Evolutionary conservation across 2,797 vertebrate genomes (phyloP).

Genomic region (Coregonus ussuriensis): DNA sequence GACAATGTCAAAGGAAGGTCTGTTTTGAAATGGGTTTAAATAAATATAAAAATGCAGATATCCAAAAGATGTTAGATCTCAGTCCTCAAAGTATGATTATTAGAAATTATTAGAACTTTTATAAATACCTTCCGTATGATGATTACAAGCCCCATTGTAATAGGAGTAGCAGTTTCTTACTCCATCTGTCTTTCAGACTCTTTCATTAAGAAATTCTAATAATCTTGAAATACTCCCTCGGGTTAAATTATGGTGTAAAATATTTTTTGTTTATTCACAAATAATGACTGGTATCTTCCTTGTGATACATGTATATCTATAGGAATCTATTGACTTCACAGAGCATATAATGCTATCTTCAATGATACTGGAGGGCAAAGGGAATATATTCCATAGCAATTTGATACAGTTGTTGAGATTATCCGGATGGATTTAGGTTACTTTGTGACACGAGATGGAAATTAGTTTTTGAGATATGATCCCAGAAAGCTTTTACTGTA

Average conservation of each 20-base stretch:
- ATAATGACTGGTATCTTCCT: not conserved
- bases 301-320: no score
- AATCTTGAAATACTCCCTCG: not conserved
- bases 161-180: not conserved
- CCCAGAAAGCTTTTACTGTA: slow-evolving; percentile 49
- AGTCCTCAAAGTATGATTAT: not conserved
- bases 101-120: not conserved
- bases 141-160: not conserved
- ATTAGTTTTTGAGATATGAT: slow-evolving; percentile 66
- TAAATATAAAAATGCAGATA: not conserved
- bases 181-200: not conserved
- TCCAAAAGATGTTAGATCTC: not conserved
- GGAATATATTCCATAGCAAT: slow-evolving; percentile 60
- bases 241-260: not conserved
- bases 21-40: slow-evolving; percentile 13
- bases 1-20: slow-evolving; percentile 36
- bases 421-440: slow-evolving; percentile 74
- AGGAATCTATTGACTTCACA: slow-evolving; percentile 20
- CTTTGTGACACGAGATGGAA: slow-evolving; percentile 73
- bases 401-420: slow-evolving; percentile 66
- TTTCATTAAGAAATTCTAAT: not conserved
- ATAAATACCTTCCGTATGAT: not conserved
- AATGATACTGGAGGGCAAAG: slow-evolving; percentile 66
- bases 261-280: not conserved
- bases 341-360: slow-evolving; percentile 30